Conservation (phyloP, 2,888 invertebrate genomes). For the Buathra laborator region DNA sequence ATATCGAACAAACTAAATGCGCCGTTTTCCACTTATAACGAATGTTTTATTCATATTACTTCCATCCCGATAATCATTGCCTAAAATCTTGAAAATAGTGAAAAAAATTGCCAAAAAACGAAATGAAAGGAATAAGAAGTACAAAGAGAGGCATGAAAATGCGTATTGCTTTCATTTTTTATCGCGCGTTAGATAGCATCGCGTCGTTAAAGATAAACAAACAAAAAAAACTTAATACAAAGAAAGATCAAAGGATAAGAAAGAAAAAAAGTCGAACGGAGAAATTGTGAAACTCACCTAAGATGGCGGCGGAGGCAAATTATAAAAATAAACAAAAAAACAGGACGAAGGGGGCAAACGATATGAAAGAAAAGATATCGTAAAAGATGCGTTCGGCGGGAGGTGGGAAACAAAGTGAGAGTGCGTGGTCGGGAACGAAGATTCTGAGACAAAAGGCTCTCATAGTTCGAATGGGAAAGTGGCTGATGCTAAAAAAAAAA, state of each 20-base stretch:
- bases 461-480: background rate
- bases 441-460: conserved; percentile 2
- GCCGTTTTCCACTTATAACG: too few species aligned
- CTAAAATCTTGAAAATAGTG: too few species aligned
- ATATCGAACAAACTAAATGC: too few species aligned
- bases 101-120: too few species aligned
- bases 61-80: too few species aligned
- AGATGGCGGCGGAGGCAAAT: background rate
- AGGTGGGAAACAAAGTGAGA: conserved; percentile 2
- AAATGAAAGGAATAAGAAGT: background rate
- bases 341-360: background rate
- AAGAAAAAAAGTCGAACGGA: background rate
- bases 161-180: background rate
- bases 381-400: conserved; percentile 5
- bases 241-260: conserved; percentile 3
- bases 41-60: too few species aligned
- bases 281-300: background rate
- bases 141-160: background rate
- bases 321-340: background rate
- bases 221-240: background rate
- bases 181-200: background rate
- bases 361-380: background rate
- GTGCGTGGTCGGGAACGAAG: conserved; percentile 1
- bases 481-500: background rate
- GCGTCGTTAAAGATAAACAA: background rate